Conservation (phyloP, 2,888 invertebrate genomes). For the Agelastica alni region DNA sequence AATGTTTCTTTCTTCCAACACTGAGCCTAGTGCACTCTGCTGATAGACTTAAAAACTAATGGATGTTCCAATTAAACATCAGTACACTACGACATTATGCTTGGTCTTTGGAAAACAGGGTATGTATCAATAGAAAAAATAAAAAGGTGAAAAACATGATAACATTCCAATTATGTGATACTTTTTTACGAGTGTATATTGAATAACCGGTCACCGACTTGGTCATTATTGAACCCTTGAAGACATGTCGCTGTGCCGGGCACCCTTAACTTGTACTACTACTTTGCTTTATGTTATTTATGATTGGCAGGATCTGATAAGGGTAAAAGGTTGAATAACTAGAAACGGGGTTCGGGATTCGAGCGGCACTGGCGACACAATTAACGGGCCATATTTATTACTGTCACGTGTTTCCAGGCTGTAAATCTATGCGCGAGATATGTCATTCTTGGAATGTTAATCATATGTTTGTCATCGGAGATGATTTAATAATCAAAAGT, state of each 20-base stretch:
- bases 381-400: conserved; percentile 17
- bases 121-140: no score
- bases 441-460: conserved; percentile 6
- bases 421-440: conserved; percentile 15
- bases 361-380: conserved; percentile 8
- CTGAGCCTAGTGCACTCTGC: no score
- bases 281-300: conserved; percentile 12
- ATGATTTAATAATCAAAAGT: conserved; percentile 7
- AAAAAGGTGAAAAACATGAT: no score
- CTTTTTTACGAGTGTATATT: no score
- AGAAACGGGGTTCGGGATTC: conserved; percentile 6
- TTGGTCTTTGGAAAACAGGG: no score
- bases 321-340: conserved; percentile 15
- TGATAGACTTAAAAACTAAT: no score
- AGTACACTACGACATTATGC: no score
- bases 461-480: neutral
- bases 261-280: neutral
- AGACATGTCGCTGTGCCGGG: neutral
- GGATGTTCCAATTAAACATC: no score
- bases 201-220: no score
- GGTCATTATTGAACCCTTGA: neutral
- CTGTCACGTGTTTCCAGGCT: conserved; percentile 11
- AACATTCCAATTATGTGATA: no score
- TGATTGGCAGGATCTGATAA: conserved; percentile 21
- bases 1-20: no score